Evolutionary conservation across 1,140 invertebrate genomes (phyloP).

Genomic region (Wasmannia auropunctata): DNA sequence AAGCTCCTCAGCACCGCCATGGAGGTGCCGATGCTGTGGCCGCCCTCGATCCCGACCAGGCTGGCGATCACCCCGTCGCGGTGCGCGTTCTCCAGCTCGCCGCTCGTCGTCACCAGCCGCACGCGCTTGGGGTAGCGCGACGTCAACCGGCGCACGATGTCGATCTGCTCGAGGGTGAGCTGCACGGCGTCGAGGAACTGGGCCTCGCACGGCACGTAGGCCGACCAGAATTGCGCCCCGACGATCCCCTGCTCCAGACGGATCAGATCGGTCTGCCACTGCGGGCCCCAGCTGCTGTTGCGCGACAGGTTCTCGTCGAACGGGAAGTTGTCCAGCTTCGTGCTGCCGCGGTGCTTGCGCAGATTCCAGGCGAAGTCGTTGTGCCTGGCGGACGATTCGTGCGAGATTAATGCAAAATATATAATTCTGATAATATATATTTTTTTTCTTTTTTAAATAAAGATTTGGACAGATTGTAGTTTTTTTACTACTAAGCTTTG

Average conservation of each 20-base stretch:
- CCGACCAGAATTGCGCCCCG: constrained; percentile 94
- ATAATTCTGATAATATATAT: neutral
- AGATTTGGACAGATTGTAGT: neutral
- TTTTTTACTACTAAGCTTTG: neutral
- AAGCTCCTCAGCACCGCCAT: constrained; percentile 93
- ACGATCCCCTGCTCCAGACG: constrained; percentile 85
- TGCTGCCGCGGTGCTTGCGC: constrained; percentile 89
- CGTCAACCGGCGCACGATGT: constrained; percentile 91
- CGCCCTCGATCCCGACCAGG: constrained; percentile 94
- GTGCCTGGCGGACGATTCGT: constrained; percentile 83
- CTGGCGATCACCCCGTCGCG: constrained; percentile 92
- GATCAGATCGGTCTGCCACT: constrained; percentile 86
- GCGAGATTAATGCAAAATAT: neutral
- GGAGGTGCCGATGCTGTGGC: constrained; percentile 93
- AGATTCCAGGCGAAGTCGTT: constrained; percentile 95
- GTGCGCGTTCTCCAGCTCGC: constrained; percentile 91
- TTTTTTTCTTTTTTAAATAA: neutral
- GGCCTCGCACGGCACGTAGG: constrained; percentile 93
- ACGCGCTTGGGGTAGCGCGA: constrained; percentile 86
- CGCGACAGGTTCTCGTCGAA: constrained; percentile 88
- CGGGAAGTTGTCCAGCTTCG: constrained; percentile 89
- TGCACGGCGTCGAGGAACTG: constrained; percentile 93
- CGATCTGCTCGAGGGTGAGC: constrained; percentile 92
- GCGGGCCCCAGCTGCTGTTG: constrained; percentile 81
- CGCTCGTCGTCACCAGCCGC: constrained; percentile 85